These are phyloP conservation scores for Dromococcyx pavoninus DNA, from an alignment of 2,797 vertebrate genomes.

Conservation along the genomic window DNA sequence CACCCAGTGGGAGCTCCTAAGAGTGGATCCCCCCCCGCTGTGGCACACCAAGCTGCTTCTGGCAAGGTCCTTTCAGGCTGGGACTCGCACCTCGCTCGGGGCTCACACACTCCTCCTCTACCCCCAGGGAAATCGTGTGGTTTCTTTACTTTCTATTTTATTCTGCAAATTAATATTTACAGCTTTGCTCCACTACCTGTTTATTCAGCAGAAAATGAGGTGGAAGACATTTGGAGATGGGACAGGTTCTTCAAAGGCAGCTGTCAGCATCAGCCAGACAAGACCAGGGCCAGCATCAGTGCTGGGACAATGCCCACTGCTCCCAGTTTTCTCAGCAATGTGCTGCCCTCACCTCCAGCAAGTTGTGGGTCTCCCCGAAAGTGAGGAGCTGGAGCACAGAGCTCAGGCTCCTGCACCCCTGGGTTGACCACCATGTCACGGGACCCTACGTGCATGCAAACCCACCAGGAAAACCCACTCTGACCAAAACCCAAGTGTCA, in stretches of 20 bases:
- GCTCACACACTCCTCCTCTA: not conserved
- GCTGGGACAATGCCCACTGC: accelerated
- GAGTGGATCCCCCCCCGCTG: accelerated
- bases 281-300: not conserved
- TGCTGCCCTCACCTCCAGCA: not conserved
- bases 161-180: not conserved
- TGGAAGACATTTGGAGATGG: not conserved
- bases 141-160: not conserved
- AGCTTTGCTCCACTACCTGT: not conserved
- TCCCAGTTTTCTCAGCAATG: not conserved
- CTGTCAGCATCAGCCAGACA: not conserved
- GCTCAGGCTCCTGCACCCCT: not conserved
- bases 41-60: not conserved
- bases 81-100: not conserved
- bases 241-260: not conserved
- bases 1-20: not conserved
- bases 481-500: not conserved
- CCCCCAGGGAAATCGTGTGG: not conserved
- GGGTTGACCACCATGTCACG: accelerated
- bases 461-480: not conserved
- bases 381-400: accelerated
- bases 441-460: accelerated
- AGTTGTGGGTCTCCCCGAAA: not conserved
- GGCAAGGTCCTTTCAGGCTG: not conserved
- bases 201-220: not conserved